Conservation (phyloP, 2,113 vertebrate genomes). For the Hypomesus transpacificus region DNA sequence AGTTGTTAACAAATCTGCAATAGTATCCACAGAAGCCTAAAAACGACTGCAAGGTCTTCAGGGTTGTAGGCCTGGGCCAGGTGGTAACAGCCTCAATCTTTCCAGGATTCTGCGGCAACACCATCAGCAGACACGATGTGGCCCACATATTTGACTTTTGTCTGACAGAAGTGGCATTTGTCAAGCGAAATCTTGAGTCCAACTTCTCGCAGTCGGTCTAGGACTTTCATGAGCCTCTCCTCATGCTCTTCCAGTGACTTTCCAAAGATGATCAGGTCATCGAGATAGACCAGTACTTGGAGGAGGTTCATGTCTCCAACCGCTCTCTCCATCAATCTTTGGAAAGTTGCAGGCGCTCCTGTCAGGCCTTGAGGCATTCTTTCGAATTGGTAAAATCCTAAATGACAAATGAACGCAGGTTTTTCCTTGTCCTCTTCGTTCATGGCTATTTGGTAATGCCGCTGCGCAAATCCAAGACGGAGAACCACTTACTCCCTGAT, state of each 20-base stretch:
- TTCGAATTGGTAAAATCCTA: conserved; percentile 9
- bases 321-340: conserved; percentile 22
- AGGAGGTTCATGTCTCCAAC: not conserved
- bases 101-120: not conserved
- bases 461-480: conserved; percentile 12
- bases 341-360: conserved; percentile 23
- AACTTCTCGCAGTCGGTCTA: not conserved
- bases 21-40: not conserved
- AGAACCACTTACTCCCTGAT: conserved; percentile 25
- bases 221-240: too few relatives aligned
- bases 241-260: too few relatives aligned
- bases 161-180: not conserved
- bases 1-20: not conserved
- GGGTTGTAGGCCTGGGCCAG: not conserved
- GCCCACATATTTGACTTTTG: not conserved
- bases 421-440: conserved; percentile 23
- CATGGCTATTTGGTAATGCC: conserved; percentile 30
- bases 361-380: not conserved
- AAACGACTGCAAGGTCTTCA: not conserved
- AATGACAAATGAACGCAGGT: not conserved
- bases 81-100: conserved; percentile 6
- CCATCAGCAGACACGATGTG: conserved; percentile 7
- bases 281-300: too few relatives aligned
- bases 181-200: not conserved
- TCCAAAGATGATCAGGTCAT: too few relatives aligned